These are phyloP conservation scores for Synergus itoensis DNA, from an alignment of 2,888 invertebrate species.

Conservation along the genomic window DNA sequence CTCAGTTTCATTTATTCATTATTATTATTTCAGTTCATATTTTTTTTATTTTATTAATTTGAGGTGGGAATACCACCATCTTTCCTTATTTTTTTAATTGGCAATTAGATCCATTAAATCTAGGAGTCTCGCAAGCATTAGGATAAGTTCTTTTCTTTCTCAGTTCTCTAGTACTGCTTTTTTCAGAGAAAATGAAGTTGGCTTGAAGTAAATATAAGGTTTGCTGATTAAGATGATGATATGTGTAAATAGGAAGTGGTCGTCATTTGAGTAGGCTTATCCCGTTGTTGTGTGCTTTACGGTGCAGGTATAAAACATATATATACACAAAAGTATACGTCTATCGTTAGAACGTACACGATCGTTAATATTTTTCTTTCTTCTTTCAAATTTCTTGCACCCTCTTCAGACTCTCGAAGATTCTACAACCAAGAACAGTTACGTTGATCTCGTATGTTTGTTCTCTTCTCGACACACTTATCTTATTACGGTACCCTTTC, in stretches of 20 bases:
- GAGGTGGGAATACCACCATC: too few species aligned
- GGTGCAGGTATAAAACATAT: not conserved
- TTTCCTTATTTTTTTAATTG: too few species aligned
- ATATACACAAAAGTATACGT: not conserved
- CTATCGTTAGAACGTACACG: not conserved
- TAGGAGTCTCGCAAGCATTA: too few species aligned
- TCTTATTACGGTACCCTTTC: slow-evolving; percentile 58
- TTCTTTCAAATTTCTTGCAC: slow-evolving; percentile 28
- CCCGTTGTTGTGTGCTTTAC: not conserved
- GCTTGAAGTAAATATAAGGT: not conserved
- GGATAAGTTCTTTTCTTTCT: not conserved
- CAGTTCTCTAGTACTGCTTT: not conserved
- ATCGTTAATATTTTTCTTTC: not conserved
- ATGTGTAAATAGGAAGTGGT: not conserved
- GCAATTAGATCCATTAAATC: too few species aligned
- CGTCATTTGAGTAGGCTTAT: not conserved
- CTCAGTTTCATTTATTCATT: too few species aligned
- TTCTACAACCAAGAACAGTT: slow-evolving; percentile 60
- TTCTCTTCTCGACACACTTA: slow-evolving; percentile 61
- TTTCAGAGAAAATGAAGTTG: not conserved
- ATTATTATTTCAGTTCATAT: too few species aligned
- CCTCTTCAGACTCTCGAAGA: slow-evolving; percentile 33
- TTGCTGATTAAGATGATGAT: not conserved
- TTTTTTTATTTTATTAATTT: too few species aligned
- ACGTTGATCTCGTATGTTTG: slow-evolving; percentile 59